phyloP scores from a whole-genome alignment of 2,888 invertebrate genomes.

The Ditylenchus weischeri region DNA sequence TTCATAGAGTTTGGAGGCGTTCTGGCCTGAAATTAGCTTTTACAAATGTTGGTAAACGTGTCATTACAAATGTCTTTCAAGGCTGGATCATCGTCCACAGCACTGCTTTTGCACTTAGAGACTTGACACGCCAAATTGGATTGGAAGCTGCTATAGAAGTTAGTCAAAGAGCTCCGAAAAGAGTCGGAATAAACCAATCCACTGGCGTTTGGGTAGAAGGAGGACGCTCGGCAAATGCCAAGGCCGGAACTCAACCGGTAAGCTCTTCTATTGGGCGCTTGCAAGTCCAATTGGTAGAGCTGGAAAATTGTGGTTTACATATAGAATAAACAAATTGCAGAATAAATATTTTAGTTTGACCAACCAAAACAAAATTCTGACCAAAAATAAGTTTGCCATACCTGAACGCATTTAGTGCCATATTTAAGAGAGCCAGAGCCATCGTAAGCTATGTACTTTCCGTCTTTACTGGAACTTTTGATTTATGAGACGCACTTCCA shows the following conservation, averaged over 20 bases:
- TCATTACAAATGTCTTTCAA: conserved; percentile 18
- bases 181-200: conserved; percentile 24
- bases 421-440: conserved; percentile 17
- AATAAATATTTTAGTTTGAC: too few relatives aligned
- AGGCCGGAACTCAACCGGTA: conserved; percentile 21
- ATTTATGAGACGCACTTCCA: too few relatives aligned
- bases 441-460: conserved; percentile 21
- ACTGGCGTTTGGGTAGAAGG: conserved; percentile 20
- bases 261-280: background rate
- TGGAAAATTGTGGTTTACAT: background rate
- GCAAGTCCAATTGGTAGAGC: conserved; percentile 4
- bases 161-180: conserved; percentile 12
- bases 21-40: conserved; percentile 18
- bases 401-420: conserved; percentile 25
- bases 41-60: background rate
- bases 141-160: background rate
- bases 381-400: background rate
- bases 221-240: conserved; percentile 17
- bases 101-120: conserved; percentile 3
- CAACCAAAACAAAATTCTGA: too few relatives aligned
- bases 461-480: conserved; percentile 14
- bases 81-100: background rate
- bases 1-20: conserved; percentile 23
- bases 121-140: background rate
- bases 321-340: conserved; percentile 1